Evolutionary conservation across 2,113 vertebrate species (phyloP).

Genomic region (Litocranius walleri): DNA sequence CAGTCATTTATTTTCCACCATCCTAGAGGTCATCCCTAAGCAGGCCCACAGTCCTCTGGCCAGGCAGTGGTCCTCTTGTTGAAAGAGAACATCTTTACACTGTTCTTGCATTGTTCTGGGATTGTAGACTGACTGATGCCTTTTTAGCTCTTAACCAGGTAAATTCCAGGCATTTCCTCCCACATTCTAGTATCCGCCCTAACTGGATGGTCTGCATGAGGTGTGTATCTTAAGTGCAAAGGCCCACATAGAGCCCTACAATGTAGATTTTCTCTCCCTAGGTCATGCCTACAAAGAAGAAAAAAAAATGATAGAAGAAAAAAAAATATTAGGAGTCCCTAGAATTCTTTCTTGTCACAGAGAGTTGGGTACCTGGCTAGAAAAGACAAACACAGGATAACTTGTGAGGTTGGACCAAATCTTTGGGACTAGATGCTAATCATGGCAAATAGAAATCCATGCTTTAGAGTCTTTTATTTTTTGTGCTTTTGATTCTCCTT

Average conservation of each 20-base stretch:
- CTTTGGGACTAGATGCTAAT: background rate
- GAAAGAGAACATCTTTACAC: background rate
- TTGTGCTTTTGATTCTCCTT: background rate
- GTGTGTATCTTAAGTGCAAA: background rate
- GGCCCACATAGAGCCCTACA: background rate
- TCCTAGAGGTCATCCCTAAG: background rate
- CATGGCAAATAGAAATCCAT: background rate
- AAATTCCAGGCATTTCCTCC: background rate
- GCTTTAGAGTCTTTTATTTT: background rate
- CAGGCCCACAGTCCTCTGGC: background rate
- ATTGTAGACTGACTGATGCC: background rate
- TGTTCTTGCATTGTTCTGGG: background rate
- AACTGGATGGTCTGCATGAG: background rate
- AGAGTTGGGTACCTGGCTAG: background rate
- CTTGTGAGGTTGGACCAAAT: background rate
- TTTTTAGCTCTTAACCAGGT: background rate
- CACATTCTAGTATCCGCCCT: background rate
- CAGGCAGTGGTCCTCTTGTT: background rate
- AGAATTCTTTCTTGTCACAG: background rate
- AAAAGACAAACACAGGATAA: background rate
- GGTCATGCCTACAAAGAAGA: background rate
- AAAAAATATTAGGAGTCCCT: background rate
- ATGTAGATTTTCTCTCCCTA: background rate
- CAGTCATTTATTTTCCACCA: background rate
- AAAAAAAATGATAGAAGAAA: background rate